Base-by-base conservation (phyloP, 2,797 vertebrate species). In the Falco biarmicus region DNA sequence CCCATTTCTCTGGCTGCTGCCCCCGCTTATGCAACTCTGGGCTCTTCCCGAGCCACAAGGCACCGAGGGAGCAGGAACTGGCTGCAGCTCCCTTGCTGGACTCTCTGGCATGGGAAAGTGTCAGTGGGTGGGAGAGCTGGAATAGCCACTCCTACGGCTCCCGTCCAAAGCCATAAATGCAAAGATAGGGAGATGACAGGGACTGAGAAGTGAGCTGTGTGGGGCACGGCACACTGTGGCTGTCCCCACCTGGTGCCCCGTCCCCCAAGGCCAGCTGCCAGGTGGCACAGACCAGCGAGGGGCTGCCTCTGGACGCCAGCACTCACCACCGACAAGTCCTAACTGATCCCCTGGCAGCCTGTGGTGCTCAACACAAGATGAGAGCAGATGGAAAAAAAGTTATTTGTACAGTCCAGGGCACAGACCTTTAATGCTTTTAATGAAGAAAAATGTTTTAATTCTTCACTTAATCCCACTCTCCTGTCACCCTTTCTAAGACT, bases 71-170 rank as follows among this genome's bases (percentile, higher is more conserved):
- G 70, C 81, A 43, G 73, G 20, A 25, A 2, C 41, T 0, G 81
- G 75, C 77, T 11, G 78, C 76, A 53, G 61, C 6, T 86, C 73
- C 60, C 77, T 48, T 0, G 43, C 82, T 5, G 90, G 87, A 29
- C 34, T 45, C 24, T 28, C 56, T 1, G 76, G 37, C 93, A 64
- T 60, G 85, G 86, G 94, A 90, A 88, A 76, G 81, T 6, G 78
- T 48, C 88, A 59, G 92, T 84, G 92, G 80, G 92, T 79, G 95
- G 80, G 81, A 39, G 90, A 63, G 92, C 54, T 29, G 86, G 59
- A 76, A 7, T 6, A 63, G 92, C 80, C 77, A 2, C 93, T 95
- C 94, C 87, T 50, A 10, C 45, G 29, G 61, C 86, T 90, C 65
- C 56, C 29, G 26, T 57, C 77, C 83, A 15, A 20, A 84, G 90